phyloP scores from a whole-genome alignment of 2,113 vertebrate genomes.

The Paramisgurnus dabryanus region DNA sequence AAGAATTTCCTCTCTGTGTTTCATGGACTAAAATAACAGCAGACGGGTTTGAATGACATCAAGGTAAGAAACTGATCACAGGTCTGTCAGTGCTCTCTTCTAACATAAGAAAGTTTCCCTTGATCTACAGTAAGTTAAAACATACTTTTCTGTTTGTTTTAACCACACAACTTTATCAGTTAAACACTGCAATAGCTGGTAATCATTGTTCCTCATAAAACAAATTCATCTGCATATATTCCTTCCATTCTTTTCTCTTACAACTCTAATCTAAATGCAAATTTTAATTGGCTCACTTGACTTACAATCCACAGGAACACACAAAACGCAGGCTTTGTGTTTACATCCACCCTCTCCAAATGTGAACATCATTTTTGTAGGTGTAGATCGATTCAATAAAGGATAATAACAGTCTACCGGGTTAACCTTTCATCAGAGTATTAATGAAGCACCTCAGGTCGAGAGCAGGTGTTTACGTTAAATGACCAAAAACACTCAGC shows the following conservation, averaged over 20 bases:
- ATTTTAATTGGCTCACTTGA: conserved; percentile 71
- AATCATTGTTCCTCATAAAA: conserved; percentile 48
- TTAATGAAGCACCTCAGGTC: conserved; percentile 32
- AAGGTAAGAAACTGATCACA: too few species aligned
- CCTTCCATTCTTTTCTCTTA: conserved; percentile 73
- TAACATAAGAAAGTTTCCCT: background rate
- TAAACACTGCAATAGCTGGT: conserved; percentile 38
- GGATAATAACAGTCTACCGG: conserved; percentile 57
- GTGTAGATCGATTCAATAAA: conserved; percentile 54
- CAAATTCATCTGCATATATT: conserved; percentile 48
- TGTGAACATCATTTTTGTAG: conserved; percentile 36
- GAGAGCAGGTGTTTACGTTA: conserved; percentile 32
- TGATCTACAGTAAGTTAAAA: background rate
- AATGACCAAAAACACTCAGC: conserved; percentile 44
- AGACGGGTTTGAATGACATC: too few species aligned
- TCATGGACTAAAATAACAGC: too few species aligned
- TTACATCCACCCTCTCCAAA: conserved; percentile 1
- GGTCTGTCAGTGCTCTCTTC: background rate
- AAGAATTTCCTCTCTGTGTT: too few species aligned
- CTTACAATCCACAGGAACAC: conserved; percentile 60
- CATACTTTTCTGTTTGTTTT: background rate
- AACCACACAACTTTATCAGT: conserved; percentile 26
- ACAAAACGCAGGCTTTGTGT: conserved; percentile 59
- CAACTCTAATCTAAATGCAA: conserved; percentile 82
- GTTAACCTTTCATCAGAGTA: conserved; percentile 55